These are phyloP conservation scores for Brotula barbata DNA, from an alignment of 2,797 vertebrate genomes.

Conservation along the genomic window DNA sequence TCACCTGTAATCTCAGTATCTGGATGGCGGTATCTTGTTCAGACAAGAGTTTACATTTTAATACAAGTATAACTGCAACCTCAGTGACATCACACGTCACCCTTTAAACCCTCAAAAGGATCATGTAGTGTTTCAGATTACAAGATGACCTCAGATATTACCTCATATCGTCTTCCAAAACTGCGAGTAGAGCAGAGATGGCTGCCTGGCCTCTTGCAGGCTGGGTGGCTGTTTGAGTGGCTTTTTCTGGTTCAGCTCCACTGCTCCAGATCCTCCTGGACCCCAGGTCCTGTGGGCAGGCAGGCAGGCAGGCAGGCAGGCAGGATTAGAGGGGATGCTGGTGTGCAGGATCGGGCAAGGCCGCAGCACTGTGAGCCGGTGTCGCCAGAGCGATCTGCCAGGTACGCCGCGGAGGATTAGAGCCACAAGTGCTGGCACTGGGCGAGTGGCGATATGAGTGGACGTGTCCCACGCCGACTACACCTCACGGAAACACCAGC, in stretches of 20 bases:
- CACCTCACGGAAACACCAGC: constrained; percentile 25
- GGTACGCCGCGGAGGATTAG: constrained; percentile 87
- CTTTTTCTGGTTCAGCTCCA: constrained; percentile 77
- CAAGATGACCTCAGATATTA: too few species aligned
- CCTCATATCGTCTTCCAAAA: too few species aligned
- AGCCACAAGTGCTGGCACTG: constrained; percentile 74
- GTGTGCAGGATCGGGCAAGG: constrained; percentile 74
- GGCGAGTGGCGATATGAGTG: constrained; percentile 64
- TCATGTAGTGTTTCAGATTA: too few species aligned
- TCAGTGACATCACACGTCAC: too few species aligned
- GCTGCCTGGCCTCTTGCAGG: too few species aligned
- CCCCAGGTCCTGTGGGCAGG: constrained; percentile 26
- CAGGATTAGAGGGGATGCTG: constrained; percentile 76
- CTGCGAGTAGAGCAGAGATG: background rate
- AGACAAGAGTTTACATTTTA: too few species aligned
- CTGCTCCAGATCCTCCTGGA: constrained; percentile 72
- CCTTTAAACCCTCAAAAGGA: too few species aligned
- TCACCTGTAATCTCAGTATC: too few species aligned
- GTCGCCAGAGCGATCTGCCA: constrained; percentile 84
- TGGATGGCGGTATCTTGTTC: too few species aligned
- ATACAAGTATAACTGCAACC: too few species aligned
- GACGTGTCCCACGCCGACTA: constrained; percentile 41
- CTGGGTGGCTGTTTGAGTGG: constrained; percentile 46
- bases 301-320: too few species aligned
- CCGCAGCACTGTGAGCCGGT: constrained; percentile 80